Conservation (phyloP, 1,140 invertebrate genomes). For the Mamestra configurata region DNA sequence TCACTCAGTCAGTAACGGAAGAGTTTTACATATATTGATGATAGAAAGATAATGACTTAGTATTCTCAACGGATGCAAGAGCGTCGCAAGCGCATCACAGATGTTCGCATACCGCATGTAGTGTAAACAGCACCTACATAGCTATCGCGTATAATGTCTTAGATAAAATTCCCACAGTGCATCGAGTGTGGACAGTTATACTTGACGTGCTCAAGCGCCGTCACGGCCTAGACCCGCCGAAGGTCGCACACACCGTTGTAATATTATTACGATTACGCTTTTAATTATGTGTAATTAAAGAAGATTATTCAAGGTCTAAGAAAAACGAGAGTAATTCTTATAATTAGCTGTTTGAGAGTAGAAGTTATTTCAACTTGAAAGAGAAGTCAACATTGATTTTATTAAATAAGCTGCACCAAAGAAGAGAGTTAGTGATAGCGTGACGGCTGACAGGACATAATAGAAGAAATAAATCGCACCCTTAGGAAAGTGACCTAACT, state of each 20-base stretch:
- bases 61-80: not conserved
- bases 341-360: no score
- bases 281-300: not conserved
- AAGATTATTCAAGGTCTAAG: not conserved
- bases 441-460: no score
- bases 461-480: no score
- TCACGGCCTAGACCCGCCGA: slow-evolving; percentile 53
- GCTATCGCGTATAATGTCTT: not conserved
- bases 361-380: no score
- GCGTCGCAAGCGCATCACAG: not conserved
- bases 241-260: slow-evolving; percentile 48
- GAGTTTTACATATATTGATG: no score
- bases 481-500: no score
- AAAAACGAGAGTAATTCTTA: slow-evolving; percentile 4
- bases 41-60: no score
- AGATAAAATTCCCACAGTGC: slow-evolving; percentile 50
- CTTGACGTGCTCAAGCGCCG: slow-evolving; percentile 39
- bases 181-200: slow-evolving; percentile 42
- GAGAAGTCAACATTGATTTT: no score
- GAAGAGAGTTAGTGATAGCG: no score
- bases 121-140: not conserved
- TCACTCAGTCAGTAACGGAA: no score
- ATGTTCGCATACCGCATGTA: not conserved
- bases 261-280: not conserved
- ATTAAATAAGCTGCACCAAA: no score